Percentiles rank a stretch among this genome's conserved stretches.
Evolutionary conservation across 2,113 vertebrate genomes (phyloP).

Genomic region (Pluvianellus socialis): DNA sequence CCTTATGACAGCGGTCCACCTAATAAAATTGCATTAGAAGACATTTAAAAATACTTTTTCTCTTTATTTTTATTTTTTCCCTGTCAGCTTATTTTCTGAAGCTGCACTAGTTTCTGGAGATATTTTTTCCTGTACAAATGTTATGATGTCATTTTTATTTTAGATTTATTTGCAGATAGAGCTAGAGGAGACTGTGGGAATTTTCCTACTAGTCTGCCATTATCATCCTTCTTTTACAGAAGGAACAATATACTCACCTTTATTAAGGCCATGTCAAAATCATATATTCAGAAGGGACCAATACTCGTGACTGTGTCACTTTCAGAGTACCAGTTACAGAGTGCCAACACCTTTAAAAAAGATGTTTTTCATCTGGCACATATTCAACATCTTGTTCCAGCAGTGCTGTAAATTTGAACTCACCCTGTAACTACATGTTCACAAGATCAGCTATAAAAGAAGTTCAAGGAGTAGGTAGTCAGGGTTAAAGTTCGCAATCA

Average conservation of each 20-base stretch:
- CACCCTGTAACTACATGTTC: neutral
- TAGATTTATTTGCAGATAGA: neutral
- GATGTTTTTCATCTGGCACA: neutral
- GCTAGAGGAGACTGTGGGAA: neutral
- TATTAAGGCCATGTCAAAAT: neutral
- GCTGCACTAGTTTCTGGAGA: neutral
- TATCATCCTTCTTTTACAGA: neutral
- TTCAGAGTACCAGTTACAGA: neutral
- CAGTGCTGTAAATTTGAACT: neutral
- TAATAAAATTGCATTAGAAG: neutral
- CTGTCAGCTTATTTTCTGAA: neutral
- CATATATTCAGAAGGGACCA: neutral
- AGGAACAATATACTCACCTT: neutral
- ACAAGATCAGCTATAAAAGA: neutral
- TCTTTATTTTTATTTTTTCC: neutral
- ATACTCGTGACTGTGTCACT: neutral
- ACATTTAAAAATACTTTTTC: neutral
- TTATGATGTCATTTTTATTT: neutral
- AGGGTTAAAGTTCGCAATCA: neutral
- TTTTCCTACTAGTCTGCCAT: neutral
- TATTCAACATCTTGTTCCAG: constrained; percentile 9
- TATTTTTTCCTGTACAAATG: neutral
- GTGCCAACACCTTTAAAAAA: constrained; percentile 17
- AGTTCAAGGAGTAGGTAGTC: neutral
- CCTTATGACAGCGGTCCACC: neutral